Percentiles rank a stretch among this genome's conserved stretches.
Evolutionary conservation across 1,140 invertebrate species (phyloP).

Genomic region (Trinorchestia longiramus): DNA sequence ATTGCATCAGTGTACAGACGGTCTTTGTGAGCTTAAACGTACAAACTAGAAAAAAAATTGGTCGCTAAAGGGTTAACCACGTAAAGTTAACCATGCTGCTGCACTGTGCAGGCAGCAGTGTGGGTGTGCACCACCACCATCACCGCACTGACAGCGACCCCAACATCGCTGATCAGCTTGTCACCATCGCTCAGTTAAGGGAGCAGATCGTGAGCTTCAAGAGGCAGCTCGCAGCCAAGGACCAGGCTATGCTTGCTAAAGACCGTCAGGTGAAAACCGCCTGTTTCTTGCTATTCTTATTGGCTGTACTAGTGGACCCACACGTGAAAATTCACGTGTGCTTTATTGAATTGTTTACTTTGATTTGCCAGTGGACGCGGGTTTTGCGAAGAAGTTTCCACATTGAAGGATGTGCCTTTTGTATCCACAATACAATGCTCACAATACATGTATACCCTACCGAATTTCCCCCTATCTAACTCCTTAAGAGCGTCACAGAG

Average conservation of each 20-base stretch:
- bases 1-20: too few species aligned
- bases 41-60: too few species aligned
- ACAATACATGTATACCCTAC: too few species aligned
- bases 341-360: not conserved
- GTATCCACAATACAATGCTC: too few species aligned
- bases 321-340: too few species aligned
- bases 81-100: not conserved
- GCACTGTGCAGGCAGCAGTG: not conserved
- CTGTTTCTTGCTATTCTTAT: constrained; percentile 64
- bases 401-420: too few species aligned
- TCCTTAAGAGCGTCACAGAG: too few species aligned
- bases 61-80: too few species aligned
- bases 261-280: constrained; percentile 83
- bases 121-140: constrained; percentile 21
- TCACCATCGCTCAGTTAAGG: constrained; percentile 92
- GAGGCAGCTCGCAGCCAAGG: constrained; percentile 87
- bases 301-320: not conserved
- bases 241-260: constrained; percentile 87
- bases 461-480: too few species aligned
- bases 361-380: too few species aligned
- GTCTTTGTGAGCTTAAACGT: too few species aligned
- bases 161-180: constrained; percentile 91
- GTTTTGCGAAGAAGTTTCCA: too few species aligned
- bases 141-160: constrained; percentile 76
- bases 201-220: constrained; percentile 94